These are phyloP conservation scores for Upupa epops DNA, from an alignment of 2,113 vertebrate species.

Conservation along the genomic window DNA sequence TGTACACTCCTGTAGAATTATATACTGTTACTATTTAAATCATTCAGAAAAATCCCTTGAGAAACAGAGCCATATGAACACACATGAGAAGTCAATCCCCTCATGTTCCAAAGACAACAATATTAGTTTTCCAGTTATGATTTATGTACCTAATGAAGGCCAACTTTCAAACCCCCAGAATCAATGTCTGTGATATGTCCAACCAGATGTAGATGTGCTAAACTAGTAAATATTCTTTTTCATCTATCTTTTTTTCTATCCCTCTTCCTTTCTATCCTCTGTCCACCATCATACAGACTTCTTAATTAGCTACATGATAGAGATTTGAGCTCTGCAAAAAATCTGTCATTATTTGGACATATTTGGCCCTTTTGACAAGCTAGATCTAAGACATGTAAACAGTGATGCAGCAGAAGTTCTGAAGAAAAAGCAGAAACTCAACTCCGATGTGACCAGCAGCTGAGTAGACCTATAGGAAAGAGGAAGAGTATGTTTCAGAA, in stretches of 20 bases:
- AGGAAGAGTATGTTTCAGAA: background rate
- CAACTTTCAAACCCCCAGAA: background rate
- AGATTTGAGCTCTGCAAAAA: background rate
- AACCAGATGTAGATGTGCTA: background rate
- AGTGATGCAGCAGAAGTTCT: background rate
- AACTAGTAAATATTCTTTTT: background rate
- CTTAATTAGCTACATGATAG: background rate
- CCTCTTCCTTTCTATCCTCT: background rate
- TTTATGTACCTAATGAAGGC: background rate
- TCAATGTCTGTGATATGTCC: background rate
- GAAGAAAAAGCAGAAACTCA: background rate
- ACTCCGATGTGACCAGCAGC: background rate
- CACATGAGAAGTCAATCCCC: background rate
- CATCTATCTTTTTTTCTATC: rapidly evolving
- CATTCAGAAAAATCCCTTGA: slow-evolving; percentile 12
- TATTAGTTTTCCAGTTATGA: background rate
- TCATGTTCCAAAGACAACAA: background rate
- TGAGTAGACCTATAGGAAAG: slow-evolving; percentile 4
- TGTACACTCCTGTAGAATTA: background rate
- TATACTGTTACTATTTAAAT: slow-evolving; percentile 37
- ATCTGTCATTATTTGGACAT: background rate
- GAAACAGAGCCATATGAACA: background rate
- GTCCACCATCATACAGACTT: background rate
- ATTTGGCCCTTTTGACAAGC: background rate
- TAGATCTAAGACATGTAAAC: background rate